Evolutionary conservation across 37 sponge, comb jelly and placozoan genomes (phyloP).

Genomic region (Eunapius fragilis): DNA sequence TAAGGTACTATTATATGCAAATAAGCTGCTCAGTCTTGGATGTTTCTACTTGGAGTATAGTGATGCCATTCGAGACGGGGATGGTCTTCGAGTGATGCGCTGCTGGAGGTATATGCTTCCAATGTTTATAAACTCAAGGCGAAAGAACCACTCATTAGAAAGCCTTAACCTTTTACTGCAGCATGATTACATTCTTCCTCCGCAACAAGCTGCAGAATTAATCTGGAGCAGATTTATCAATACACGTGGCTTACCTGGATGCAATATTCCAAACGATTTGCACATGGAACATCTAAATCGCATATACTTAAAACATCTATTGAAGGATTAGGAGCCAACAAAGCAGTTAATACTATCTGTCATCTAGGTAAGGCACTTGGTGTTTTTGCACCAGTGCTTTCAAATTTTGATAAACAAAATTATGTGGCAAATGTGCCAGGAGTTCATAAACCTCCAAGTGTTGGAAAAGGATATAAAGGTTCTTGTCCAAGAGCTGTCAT

Average conservation of each 20-base stretch:
- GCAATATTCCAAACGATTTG: conserved; percentile 12
- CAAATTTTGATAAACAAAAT: too few relatives aligned
- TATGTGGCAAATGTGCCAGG: too few relatives aligned
- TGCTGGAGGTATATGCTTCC: too few relatives aligned
- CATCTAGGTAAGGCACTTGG: neutral
- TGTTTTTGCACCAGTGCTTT: too few relatives aligned
- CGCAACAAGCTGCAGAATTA: neutral
- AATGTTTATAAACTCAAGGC: too few relatives aligned
- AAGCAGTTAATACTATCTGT: neutral
- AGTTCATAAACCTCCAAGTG: neutral
- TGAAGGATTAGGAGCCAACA: neutral
- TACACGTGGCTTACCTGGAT: neutral
- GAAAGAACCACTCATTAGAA: too few relatives aligned
- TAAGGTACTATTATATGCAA: too few relatives aligned
- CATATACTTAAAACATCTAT: neutral
- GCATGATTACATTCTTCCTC: neutral
- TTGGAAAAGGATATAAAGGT: conserved; percentile 8
- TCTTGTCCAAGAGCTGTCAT: conserved; percentile 2
- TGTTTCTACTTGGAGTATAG: too few relatives aligned
- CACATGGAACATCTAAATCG: conserved; percentile 24
- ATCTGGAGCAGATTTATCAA: conserved; percentile 4
- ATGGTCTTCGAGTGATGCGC: too few relatives aligned
- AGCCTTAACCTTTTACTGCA: too few relatives aligned
- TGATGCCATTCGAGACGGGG: too few relatives aligned
- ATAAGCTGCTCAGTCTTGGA: too few relatives aligned